These are phyloP conservation scores for Dioctria rufipes DNA, from an alignment of 2,888 invertebrate species.

Conservation along the genomic window DNA sequence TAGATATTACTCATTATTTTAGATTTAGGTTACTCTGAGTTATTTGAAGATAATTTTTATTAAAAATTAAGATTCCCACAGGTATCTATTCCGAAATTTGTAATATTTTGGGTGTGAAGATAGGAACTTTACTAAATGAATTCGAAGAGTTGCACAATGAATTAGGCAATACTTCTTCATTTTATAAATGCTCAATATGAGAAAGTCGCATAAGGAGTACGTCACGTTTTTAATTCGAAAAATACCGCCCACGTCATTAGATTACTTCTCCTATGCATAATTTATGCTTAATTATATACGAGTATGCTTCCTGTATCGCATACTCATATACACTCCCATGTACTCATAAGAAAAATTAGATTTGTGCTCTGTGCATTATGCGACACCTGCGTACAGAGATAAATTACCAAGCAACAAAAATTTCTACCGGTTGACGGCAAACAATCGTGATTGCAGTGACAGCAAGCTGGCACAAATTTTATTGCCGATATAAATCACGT, in stretches of 20 bases:
- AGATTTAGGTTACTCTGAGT: too few relatives aligned
- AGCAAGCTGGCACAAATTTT: constrained; percentile 41
- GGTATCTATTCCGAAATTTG: too few relatives aligned
- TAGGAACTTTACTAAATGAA: too few relatives aligned
- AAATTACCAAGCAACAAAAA: constrained; percentile 35
- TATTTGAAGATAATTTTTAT: too few relatives aligned
- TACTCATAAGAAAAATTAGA: neutral
- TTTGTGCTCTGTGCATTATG: neutral
- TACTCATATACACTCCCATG: neutral
- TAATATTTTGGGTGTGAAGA: too few relatives aligned
- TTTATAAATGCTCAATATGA: too few relatives aligned
- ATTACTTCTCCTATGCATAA: neutral
- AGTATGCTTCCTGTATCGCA: constrained; percentile 19
- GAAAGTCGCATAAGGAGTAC: too few relatives aligned
- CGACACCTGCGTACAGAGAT: constrained; percentile 33
- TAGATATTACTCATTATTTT: too few relatives aligned
- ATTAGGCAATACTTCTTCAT: too few relatives aligned
- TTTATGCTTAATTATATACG: too few relatives aligned
- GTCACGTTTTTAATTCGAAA: neutral
- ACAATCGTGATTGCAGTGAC: constrained; percentile 41
- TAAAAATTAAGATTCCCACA: too few relatives aligned
- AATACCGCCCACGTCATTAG: constrained; percentile 2
- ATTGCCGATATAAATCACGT: constrained; percentile 51
- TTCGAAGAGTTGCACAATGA: too few relatives aligned
- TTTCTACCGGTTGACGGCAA: neutral